Base-by-base conservation (phyloP, 2,888 invertebrate genomes). In the Lycocerus yunnanus region DNA sequence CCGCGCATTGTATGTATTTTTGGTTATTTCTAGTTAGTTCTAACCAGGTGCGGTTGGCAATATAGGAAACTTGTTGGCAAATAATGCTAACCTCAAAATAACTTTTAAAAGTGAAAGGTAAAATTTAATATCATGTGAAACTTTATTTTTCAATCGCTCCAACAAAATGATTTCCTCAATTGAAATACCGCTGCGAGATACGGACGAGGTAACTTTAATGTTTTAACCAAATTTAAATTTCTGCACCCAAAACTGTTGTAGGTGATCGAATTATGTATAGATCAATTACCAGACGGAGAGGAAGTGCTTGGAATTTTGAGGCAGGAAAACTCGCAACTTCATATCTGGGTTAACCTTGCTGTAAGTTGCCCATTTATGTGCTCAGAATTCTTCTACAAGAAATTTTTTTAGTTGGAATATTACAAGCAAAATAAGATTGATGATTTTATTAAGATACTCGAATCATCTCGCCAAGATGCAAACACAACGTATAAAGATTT, bases 211-310 rank as follows among this genome's bases (percentile, higher is more conserved):
- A 85, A 88, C 74, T 69, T 71, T 20, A 8, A n/a, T 5, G 8
- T 43, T 43, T 43, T 43, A n/a, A 43, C n/a, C 8, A 6, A 43
- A 6, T 20, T 4, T 15, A 43, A 60, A 15, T 71, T 43, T 13
- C 16, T 14, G 14, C 13, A 58, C 27, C 15, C 71, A n/a, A 71
- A 14, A 69, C 9, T 65, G 65, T 84, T 85, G 63, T 85, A 95
- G 97, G 97, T 98, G 81, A 99, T 99, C 84, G 99, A 99, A 87
- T 90, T 99, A 78, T 95, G 96, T 88, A 92, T 97, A 74, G 96
- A 97, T 82, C 96, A 97, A 85, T 89, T 99, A 82, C 99, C 99
- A 8, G 97, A 98, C 80, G 97, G 97, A 78, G 95, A 96, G 83
- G 99, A 99, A 90, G 97, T 99, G 15, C 91, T 99, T 69, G 94